Base-by-base conservation (phyloP, 2,888 invertebrate genomes). In the Macrophya alboannulata region DNA sequence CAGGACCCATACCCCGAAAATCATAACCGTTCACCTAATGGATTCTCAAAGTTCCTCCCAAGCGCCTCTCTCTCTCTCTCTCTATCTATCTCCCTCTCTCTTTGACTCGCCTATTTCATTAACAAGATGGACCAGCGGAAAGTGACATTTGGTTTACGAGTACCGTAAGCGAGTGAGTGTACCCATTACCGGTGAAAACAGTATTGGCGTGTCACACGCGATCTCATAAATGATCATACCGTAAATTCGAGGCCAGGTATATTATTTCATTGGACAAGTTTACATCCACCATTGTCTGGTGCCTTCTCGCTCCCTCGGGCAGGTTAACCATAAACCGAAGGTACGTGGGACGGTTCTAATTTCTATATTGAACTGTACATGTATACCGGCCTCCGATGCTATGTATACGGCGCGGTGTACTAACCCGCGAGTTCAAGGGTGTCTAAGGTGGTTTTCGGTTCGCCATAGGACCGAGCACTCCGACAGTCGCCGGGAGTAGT, bases 241-340 rank as follows among this genome's bases (percentile, higher is more conserved):
- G 31, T 51, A 21, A 51, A 48, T 48, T 31, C 21, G n/a, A 4
- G n/a, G 21, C 76, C 9, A 25, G 25, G 48, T 21, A n/a, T 37
- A 45, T 74, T 74, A 74, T 74, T 74, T 74, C 43, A 74, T 31
- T n/a, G 15, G 31, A n/a, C 0, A 55, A 77, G 31, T 81, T 81
- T 81, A 43, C 40, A 8, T 31, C 43, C 40, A 3, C n/a, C 8
- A 81, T 62, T 79, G 59, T 51, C 51, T n/a, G 21, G 8, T 17
- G 12, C 43, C 43, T 21, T 62, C 4, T 3, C n/a, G n/a, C 51
- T 81, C 81, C 81, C 59, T 43, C 2, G 62, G 62, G 81, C 62
- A 62, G 59, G 59, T 81, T 81, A 62, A 62, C 62, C 81, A 21
- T 81, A 81, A 81, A 62, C 59, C 81, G 37, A 59, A 55, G 25